Conservation (phyloP, 2,113 vertebrate genomes). For the Pycnonotus jocosus region DNA sequence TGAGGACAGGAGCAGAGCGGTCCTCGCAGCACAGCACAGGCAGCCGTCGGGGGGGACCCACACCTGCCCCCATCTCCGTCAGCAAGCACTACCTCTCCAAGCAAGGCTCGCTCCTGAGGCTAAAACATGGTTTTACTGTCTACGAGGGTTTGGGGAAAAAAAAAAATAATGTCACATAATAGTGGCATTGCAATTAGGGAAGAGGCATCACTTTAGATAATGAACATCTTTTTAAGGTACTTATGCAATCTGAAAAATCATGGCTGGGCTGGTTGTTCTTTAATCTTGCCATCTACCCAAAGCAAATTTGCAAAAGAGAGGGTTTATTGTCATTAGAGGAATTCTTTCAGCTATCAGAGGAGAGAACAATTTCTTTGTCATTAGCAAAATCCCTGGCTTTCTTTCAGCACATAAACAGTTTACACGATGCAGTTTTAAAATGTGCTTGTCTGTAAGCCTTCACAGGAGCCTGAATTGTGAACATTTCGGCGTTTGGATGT, state of each 20-base stretch:
- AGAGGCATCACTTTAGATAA: constrained; percentile 25
- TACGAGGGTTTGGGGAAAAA: background rate
- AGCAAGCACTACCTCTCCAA: background rate
- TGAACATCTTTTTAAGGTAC: constrained; percentile 31
- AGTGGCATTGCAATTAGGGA: constrained; percentile 3
- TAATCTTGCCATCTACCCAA: constrained; percentile 28
- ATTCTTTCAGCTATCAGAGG: constrained; percentile 27
- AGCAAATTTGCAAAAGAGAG: constrained; percentile 7
- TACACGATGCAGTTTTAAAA: constrained; percentile 37
- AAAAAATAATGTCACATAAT: background rate
- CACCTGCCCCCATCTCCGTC: background rate
- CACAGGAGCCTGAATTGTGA: constrained; percentile 46
- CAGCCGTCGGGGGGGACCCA: background rate
- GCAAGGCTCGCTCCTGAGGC: background rate
- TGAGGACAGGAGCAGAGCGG: constrained; percentile 45
- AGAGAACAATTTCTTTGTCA: constrained; percentile 48
- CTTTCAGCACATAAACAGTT: constrained; percentile 41
- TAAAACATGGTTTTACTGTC: background rate
- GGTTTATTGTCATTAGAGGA: constrained; percentile 26
- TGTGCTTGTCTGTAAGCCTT: constrained; percentile 55
- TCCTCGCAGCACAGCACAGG: background rate
- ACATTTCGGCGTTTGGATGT: constrained; percentile 57
- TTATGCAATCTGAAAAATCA: constrained; percentile 29
- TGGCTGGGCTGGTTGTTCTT: constrained; percentile 8
- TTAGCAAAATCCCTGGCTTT: constrained; percentile 44